Conservation (phyloP, 2,888 invertebrate genomes). For the Calameuta pallipes region DNA sequence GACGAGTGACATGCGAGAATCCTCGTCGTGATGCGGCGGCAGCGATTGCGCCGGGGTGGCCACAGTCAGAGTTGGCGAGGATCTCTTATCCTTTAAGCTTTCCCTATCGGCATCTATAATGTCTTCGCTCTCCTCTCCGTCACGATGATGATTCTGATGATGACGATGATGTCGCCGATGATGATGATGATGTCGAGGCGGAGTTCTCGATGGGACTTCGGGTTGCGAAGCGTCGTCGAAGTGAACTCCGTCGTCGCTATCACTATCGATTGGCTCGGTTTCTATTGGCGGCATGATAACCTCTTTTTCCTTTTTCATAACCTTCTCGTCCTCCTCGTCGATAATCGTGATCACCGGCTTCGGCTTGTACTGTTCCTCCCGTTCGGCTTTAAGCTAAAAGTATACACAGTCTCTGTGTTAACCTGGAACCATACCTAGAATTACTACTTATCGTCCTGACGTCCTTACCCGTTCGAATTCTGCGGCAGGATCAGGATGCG, state of each 20-base stretch:
- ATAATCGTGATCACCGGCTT: conserved; percentile 77
- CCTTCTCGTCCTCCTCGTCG: conserved; percentile 64
- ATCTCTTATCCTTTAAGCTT: conserved; percentile 49
- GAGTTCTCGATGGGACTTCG: conserved; percentile 57
- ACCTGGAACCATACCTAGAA: not conserved
- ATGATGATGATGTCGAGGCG: conserved; percentile 61
- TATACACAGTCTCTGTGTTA: not conserved
- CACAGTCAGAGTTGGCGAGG: conserved; percentile 44
- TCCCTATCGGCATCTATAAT: conserved; percentile 48
- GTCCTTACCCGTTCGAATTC: conserved; percentile 74
- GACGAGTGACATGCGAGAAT: conserved; percentile 61
- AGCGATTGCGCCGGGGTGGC: conserved; percentile 52
- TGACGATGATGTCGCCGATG: conserved; percentile 63
- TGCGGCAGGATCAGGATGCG: conserved; percentile 74
- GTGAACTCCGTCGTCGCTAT: conserved; percentile 66
- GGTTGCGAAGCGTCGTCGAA: conserved; percentile 57
- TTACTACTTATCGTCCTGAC: not conserved
- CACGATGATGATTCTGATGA: conserved; percentile 62
- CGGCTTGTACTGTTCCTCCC: conserved; percentile 87
- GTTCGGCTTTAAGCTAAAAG: conserved; percentile 74
- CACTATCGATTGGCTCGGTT: conserved; percentile 81
- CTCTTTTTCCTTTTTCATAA: conserved; percentile 61
- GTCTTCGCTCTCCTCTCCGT: conserved; percentile 50
- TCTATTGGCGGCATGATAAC: conserved; percentile 72
- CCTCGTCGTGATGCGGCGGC: conserved; percentile 55